Base-by-base conservation (phyloP, 2,888 invertebrate species). In the Drosophila siamana region DNA sequence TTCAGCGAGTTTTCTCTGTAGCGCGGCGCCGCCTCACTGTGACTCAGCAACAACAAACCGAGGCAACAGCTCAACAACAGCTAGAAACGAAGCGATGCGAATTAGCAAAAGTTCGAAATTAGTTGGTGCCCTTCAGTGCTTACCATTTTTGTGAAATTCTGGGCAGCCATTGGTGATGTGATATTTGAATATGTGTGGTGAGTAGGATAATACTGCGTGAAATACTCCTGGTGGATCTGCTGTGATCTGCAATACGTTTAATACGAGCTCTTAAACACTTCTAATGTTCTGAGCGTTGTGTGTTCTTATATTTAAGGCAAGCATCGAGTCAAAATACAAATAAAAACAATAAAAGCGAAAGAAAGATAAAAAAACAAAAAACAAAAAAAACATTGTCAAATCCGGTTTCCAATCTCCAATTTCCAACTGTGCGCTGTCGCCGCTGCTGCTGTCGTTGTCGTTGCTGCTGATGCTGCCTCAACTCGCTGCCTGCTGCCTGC, bases 251-350 rank as follows among this genome's bases (percentile, higher is more conserved):
- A 38, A 38, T 69, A 47, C 73, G 76, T 48, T 85, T 72, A 57
- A 69, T 62, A 70, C 74, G 69, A 89, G 88, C 84, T 82, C 78
- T 86, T 69, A 55, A 80, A 77, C 72, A 83, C 79, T 44, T 86
- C 89, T 86, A 86, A 86, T 74, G 88, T 82, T 86, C 88, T 83
- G 69, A 68, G 28, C 73, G 44, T 26, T 57, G 65, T 64, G 69
- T 66, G 80, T 76, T 86, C 86, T 86, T 86, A 78, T 85, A 89
- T 85, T 85, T 89, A 88, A 85, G 69, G 70, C 73, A 67, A 67
- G 60, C 64, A 66, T 52, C 52, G 48, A 72, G 44, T 52, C 55
- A 48, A 61, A 50, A 59, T 51, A 61, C 51, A 59, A 74, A 54
- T 51, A 36, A 44, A 44, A 41, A 43, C 33, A 47, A 56, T 15